phyloP scores from a whole-genome alignment of 2,888 invertebrate species.

The Augochlorella aurata region DNA sequence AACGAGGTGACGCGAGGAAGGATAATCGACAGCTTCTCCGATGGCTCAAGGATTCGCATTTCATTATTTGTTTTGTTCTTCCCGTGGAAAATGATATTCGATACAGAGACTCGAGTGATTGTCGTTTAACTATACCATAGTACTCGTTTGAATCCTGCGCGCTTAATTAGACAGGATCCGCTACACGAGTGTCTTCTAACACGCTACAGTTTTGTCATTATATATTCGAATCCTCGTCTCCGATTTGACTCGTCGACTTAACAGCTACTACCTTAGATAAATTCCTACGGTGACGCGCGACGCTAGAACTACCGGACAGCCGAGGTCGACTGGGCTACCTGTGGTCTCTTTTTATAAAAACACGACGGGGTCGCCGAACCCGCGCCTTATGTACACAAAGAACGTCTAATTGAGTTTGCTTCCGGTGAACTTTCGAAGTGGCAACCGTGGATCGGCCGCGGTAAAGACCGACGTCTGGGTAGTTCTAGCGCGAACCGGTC shows the following conservation, averaged over 20 bases:
- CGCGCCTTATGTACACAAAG: not conserved
- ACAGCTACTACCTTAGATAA: constrained; percentile 57
- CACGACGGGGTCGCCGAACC: not conserved
- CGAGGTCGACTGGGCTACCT: not conserved
- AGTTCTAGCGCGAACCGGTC: not conserved
- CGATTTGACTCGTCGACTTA: constrained; percentile 38
- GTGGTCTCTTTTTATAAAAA: not conserved
- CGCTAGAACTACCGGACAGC: not conserved
- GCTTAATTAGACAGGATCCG: constrained; percentile 73
- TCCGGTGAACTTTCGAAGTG: too few relatives aligned
- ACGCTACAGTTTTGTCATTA: constrained; percentile 61
- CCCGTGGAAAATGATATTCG: constrained; percentile 62
- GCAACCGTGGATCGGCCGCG: too few relatives aligned
- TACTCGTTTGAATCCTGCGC: constrained; percentile 66
- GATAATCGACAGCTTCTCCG: constrained; percentile 68
- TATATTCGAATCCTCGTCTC: not conserved
- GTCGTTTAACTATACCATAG: constrained; percentile 79
- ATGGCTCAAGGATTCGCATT: constrained; percentile 67
- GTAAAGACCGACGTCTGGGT: not conserved
- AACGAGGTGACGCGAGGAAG: constrained; percentile 13
- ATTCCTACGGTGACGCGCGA: constrained; percentile 35
- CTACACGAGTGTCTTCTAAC: constrained; percentile 69
- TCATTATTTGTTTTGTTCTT: not conserved
- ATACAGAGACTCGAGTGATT: constrained; percentile 79
- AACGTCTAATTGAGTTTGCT: not conserved